Evolutionary conservation across 2,113 vertebrate species (phyloP), one percentile per base, ranked within the genome.

Genomic region (Mus spicilegus): DNA sequence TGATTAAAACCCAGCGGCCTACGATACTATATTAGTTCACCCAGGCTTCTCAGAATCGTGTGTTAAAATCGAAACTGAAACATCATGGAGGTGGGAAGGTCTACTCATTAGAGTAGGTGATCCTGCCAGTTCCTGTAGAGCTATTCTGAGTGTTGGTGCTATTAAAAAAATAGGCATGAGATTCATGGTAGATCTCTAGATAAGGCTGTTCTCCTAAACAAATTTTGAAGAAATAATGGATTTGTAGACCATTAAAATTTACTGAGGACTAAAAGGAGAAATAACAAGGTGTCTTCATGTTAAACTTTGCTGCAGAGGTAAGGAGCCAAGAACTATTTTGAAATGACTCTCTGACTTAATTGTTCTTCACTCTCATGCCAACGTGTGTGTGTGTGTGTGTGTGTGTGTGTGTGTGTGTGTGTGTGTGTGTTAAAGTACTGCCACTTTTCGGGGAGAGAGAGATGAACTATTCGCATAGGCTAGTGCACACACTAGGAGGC

Each of bases 1-100:
- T 97, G 95, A 97, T 94, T 97, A 86, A 98, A 96, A 97, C 56
- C 89, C 94, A 97, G 94, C 36, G 86, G 39, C 42, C 89, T 54
- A 84, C 82, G 42, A 91, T 93, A 86, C 90, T 96, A 95, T 92
- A 84, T 96, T 89, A 76, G 96, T 92, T 95, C 85, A 89, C 87
- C 95, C 88, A 92, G 92, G 73, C 67, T 98, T 97, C 96, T 97
- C 95, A 97, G 97, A 97, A 96, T 81, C 28, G 1, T 51, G 26
- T 88, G 91, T 91, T 95, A 95, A 98, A 97, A 97, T 67, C 63
- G 93, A 97, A 98, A 97, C 97, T 70, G 97, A 96, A 96, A 96
- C 82, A 17, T 78, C 17, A 93, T 3, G 4, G 65, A 93, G 82
- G 87, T 85, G 97, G 86, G 58, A 89, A 92, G 87, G 88, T 95